Conservation (phyloP, 1,140 invertebrate genomes). For the Phocides pigmalion region DNA sequence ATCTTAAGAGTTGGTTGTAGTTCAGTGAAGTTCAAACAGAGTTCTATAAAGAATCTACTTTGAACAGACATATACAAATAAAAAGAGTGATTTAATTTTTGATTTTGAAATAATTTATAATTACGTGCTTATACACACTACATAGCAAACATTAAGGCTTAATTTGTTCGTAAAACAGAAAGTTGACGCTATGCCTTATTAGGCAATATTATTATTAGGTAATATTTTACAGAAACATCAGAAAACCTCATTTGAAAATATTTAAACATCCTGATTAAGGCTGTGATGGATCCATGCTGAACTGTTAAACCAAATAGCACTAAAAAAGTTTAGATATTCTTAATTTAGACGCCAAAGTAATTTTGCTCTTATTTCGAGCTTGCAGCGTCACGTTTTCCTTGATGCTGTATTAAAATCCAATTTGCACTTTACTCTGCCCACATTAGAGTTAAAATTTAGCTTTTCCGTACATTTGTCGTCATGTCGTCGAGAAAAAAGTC, state of each 20-base stretch:
- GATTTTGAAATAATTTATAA: too few species aligned
- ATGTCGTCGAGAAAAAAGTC: slow-evolving; percentile 41
- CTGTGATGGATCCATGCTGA: slow-evolving; percentile 34
- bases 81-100: too few species aligned
- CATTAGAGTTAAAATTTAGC: slow-evolving; percentile 24
- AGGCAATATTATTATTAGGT: too few species aligned
- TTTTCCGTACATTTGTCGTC: slow-evolving; percentile 33
- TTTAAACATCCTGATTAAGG: slow-evolving; percentile 10
- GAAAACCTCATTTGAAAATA: neutral
- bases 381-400: slow-evolving; percentile 10
- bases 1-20: too few species aligned
- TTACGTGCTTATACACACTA: too few species aligned
- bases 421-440: slow-evolving; percentile 13
- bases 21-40: too few species aligned
- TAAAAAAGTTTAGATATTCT: slow-evolving; percentile 38
- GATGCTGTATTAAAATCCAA: slow-evolving; percentile 26
- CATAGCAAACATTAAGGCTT: too few species aligned
- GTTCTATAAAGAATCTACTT: too few species aligned
- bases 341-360: slow-evolving; percentile 39
- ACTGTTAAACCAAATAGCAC: slow-evolving; percentile 50
- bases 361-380: slow-evolving; percentile 33
- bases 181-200: too few species aligned
- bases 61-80: too few species aligned
- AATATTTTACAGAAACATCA: too few species aligned
- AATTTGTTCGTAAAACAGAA: too few species aligned